A percentile compares a stretch with the other conserved stretches of the same genome.
Conservation (phyloP, 1,140 invertebrate species). For the Aricia agestis region DNA sequence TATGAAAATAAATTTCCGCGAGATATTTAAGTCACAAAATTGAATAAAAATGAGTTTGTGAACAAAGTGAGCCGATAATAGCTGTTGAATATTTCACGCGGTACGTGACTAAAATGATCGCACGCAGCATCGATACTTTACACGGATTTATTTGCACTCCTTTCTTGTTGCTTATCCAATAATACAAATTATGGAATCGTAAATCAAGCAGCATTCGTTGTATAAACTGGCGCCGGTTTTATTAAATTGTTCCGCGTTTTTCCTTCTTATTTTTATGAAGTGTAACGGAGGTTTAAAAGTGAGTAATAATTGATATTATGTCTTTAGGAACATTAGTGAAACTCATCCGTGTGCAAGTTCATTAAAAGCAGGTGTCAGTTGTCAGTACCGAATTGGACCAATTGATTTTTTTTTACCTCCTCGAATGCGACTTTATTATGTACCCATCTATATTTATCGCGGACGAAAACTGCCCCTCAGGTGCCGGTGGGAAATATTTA, state of each 20-base stretch:
- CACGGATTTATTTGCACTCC: slow-evolving; percentile 20
- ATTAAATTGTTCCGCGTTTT: neutral
- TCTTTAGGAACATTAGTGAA: too few species aligned
- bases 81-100: slow-evolving; percentile 64
- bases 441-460: neutral
- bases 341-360: too few species aligned
- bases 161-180: slow-evolving; percentile 8
- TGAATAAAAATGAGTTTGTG: slow-evolving; percentile 62
- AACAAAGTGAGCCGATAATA: slow-evolving; percentile 65
- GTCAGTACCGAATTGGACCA: too few species aligned
- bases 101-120: slow-evolving; percentile 54
- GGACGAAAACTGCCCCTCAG: neutral
- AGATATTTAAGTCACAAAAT: slow-evolving; percentile 37
- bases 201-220: neutral
- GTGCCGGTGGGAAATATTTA: neutral
- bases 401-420: neutral
- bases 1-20: slow-evolving; percentile 8
- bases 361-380: too few species aligned
- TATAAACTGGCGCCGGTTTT: neutral
- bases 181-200: slow-evolving; percentile 7
- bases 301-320: neutral
- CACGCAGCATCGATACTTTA: slow-evolving; percentile 27
- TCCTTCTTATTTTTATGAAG: neutral
- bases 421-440: neutral
- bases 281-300: neutral